phyloP scores from a whole-genome alignment of 2,888 invertebrate genomes.

The Acleris laterana region DNA sequence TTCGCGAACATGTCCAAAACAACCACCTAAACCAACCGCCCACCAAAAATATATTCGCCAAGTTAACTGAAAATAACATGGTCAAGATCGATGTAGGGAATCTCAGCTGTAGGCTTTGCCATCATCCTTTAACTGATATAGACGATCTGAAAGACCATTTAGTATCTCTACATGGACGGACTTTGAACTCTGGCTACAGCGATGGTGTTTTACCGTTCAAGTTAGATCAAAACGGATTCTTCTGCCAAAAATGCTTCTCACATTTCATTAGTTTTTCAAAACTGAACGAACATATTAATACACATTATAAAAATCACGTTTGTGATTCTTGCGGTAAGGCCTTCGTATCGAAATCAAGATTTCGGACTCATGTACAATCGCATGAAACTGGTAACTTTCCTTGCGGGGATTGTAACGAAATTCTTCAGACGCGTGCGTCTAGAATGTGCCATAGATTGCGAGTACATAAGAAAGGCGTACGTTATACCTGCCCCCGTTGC shows the following conservation, averaged over 20 bases:
- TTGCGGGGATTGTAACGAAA: constrained; percentile 66
- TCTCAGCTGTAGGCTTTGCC: constrained; percentile 66
- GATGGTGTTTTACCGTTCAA: constrained; percentile 76
- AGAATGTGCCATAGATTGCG: constrained; percentile 64
- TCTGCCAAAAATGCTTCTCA: constrained; percentile 67
- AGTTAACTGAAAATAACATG: constrained; percentile 76
- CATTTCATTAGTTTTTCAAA: constrained; percentile 62
- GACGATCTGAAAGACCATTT: constrained; percentile 67
- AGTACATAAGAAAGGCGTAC: constrained; percentile 64
- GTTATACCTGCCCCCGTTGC: constrained; percentile 73
- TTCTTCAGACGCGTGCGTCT: constrained; percentile 63
- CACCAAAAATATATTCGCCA: constrained; percentile 65
- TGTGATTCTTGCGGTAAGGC: constrained; percentile 76
- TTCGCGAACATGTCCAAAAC: constrained; percentile 60
- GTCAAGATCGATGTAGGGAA: constrained; percentile 72
- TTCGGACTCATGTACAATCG: constrained; percentile 69
- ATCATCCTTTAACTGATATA: constrained; percentile 50
- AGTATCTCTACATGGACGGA: constrained; percentile 53
- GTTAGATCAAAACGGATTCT: constrained; percentile 57
- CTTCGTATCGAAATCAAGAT: constrained; percentile 70
- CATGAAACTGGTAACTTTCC: constrained; percentile 69
- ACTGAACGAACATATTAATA: constrained; percentile 75
- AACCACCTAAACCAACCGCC: constrained; percentile 61
- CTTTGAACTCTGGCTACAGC: constrained; percentile 57
- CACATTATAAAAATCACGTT: constrained; percentile 72